These are phyloP conservation scores for Anabacerthia variegaticeps DNA, from an alignment of 2,797 vertebrate genomes.

Conservation along the genomic window DNA sequence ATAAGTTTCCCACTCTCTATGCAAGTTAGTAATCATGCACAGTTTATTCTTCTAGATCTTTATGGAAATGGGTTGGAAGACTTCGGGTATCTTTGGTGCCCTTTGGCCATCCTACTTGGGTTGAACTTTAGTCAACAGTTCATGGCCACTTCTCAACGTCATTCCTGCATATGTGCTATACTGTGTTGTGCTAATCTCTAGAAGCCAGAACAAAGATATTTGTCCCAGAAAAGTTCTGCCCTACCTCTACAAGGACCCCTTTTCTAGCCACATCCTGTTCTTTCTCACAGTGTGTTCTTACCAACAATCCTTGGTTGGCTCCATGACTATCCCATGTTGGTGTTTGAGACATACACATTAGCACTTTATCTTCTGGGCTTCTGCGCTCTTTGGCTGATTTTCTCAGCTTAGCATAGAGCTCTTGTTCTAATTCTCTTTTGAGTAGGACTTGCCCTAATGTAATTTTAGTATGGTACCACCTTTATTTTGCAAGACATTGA, in stretches of 20 bases:
- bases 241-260: background rate
- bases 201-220: background rate
- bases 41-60: background rate
- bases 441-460: background rate
- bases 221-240: background rate
- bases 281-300: rapidly evolving
- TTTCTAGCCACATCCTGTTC: background rate
- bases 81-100: background rate
- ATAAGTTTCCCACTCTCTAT: rapidly evolving
- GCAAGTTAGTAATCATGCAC: background rate
- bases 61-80: background rate
- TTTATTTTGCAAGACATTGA: background rate
- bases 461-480: background rate
- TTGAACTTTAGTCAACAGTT: background rate
- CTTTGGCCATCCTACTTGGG: background rate
- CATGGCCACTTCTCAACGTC: background rate
- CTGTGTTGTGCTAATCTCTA: background rate
- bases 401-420: background rate
- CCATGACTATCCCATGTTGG: rapidly evolving
- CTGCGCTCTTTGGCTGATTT: background rate
- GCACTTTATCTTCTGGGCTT: background rate
- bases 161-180: background rate
- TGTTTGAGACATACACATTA: background rate
- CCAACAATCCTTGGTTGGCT: background rate
- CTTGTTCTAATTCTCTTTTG: background rate